Evolutionary conservation across 1,140 invertebrate genomes (phyloP), one percentile per base, ranked within the genome.

Genomic region (Drosophila bifasciata): DNA sequence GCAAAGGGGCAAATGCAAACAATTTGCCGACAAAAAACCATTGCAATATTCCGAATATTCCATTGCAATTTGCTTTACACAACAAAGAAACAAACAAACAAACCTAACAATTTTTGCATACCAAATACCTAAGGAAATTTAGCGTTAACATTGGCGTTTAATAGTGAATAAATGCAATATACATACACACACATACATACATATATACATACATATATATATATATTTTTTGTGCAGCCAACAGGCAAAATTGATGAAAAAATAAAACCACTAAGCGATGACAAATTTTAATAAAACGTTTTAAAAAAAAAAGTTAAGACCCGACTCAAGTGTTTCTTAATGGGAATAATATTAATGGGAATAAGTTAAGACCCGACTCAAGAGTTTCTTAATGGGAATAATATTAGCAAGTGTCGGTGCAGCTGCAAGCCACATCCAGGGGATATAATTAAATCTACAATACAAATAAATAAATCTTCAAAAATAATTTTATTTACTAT

Each of bases 271-370:
- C 51, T 51, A 62, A 69, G 13, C 53, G 57, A 75, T 46, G 41
- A 62, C 44, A 75, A 79, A 67, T 83, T 83, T 84, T 83, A 83
- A 85, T 72, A 85, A 85, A 84, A 84, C 64, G 79, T 84, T 84
- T 84, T 85, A 62, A 84, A 79, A 28, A 28, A 28, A 28, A 28
- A 28, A 9, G n/a, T n/a, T n/a, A n/a, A n/a, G n/a, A 28, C 28
- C 28, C 3, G 8, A 28, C 8, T 9, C 28, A 28, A 28, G 9
- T 3, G 8, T 8, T 9, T 28, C 8, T 28, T 28, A 9, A 3
- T 28, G 25, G 25, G 8, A 28, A 28, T 28, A 9, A 28, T 9
- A 9, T 28, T 2, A 28, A n/a, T n/a, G n/a, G n/a, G 25, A 28
- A 28, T 7, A 1, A 25, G 6, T n/a, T n/a, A n/a, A n/a, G n/a